Evolutionary conservation across 2,888 invertebrate species (phyloP).

Genomic region (Neuroscelio doddi): DNA sequence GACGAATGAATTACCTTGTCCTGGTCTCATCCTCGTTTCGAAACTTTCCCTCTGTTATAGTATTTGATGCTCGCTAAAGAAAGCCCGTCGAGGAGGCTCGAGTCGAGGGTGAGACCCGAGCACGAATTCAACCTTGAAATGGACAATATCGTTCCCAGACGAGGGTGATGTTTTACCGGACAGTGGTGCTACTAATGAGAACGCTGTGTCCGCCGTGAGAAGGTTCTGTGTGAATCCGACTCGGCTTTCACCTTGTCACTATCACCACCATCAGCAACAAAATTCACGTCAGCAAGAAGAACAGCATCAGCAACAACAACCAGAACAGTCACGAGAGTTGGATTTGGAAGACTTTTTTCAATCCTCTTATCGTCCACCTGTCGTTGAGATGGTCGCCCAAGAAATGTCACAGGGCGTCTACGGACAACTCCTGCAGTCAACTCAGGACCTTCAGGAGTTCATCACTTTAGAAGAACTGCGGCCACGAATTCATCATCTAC

Average conservation of each 20-base stretch:
- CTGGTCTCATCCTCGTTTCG: slow-evolving; percentile 1
- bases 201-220: slow-evolving; percentile 36
- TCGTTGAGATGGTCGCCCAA: slow-evolving; percentile 63
- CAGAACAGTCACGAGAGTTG: slow-evolving; percentile 30
- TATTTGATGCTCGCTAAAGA: slow-evolving; percentile 16
- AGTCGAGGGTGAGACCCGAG: background rate
- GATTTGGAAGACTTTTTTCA: slow-evolving; percentile 51
- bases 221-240: slow-evolving; percentile 37
- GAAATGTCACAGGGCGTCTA: slow-evolving; percentile 66
- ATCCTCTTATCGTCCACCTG: slow-evolving; percentile 45
- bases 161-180: slow-evolving; percentile 51
- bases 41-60: slow-evolving; percentile 5
- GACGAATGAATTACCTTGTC: too few relatives aligned
- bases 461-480: slow-evolving; percentile 63
- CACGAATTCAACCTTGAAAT: slow-evolving; percentile 15
- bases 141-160: slow-evolving; percentile 34
- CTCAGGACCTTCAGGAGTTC: slow-evolving; percentile 63
- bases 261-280: slow-evolving; percentile 24
- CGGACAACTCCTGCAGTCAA: slow-evolving; percentile 61
- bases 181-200: slow-evolving; percentile 50
- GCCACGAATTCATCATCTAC: slow-evolving; percentile 53
- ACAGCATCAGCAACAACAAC: slow-evolving; percentile 37
- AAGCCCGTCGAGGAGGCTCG: slow-evolving; percentile 1
- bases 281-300: too few relatives aligned
- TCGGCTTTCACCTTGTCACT: slow-evolving; percentile 30